A percentile compares a stretch with the other conserved stretches of the same genome.
These are phyloP conservation scores for Mormyrus iriodes DNA, from an alignment of 2,113 vertebrate species.

Conservation along the genomic window DNA sequence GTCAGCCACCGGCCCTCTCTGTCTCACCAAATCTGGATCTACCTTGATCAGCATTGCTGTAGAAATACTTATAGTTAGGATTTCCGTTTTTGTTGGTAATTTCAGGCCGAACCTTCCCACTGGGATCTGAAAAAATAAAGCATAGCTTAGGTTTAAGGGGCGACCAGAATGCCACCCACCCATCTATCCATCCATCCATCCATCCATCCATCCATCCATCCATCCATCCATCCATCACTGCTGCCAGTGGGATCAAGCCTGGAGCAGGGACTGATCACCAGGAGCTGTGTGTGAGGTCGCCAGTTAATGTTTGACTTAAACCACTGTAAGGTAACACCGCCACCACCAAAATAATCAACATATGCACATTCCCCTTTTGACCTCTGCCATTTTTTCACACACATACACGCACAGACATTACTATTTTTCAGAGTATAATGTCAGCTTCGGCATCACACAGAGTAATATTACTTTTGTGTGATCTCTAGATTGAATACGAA, in stretches of 20 bases:
- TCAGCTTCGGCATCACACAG: neutral
- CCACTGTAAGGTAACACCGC: neutral
- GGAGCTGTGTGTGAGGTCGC: neutral
- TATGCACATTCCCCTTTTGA: neutral
- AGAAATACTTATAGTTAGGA: conserved; percentile 97
- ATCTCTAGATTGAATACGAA: neutral
- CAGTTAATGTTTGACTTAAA: neutral
- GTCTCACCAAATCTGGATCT: conserved; percentile 15
- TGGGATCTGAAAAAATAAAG: conserved; percentile 70
- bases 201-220: no score
- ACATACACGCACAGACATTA: neutral
- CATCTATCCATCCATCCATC: no score
- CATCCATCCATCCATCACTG: neutral
- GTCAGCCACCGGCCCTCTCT: neutral
- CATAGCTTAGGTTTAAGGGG: neutral
- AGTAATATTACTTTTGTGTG: neutral
- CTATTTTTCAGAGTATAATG: neutral
- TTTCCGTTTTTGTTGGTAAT: conserved; percentile 90
- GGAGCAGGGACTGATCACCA: neutral
- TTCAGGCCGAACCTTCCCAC: conserved; percentile 83
- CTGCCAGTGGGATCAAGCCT: neutral
- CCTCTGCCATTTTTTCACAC: neutral
- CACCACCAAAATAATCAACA: neutral
- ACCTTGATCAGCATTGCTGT: conserved; percentile 93
- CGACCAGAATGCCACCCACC: neutral